Base-by-base conservation (phyloP, 2,113 vertebrate species). In the Megalops atlanticus region DNA sequence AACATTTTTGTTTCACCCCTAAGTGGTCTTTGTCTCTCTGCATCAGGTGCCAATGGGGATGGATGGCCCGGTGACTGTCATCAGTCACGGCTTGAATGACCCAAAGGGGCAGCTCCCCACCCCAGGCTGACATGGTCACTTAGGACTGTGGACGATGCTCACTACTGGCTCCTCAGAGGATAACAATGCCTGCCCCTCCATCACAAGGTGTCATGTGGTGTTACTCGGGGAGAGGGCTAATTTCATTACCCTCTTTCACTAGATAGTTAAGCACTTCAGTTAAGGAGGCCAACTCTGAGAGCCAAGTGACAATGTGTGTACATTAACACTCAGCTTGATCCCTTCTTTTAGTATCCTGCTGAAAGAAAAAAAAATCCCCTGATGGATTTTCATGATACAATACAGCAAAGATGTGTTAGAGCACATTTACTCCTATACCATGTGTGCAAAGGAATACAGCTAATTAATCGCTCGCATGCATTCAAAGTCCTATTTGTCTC, bases 1-100 rank as follows among this genome's bases (percentile, higher is more conserved):
- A 93, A 89, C 88, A 88, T 88, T 92, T 91, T 95, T 89, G 92
- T 93, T 90, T 93, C 88, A 89, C 85, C 58, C 77, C 81, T 58
- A 83, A 90, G 89, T 83, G 86, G 84, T 81, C 87, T 89, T 92
- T 92, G 89, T 92, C 87, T 75, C 24, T 8, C 21, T 58, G 84
- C 88, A 85, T 87, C 64, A 81, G 80, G 85, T 82, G 85, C 86
- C 82, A 85, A 81, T 84, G 86, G 78, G 82, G 86, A n/a, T n/a
- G n/a, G n/a, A n/a, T n/a, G 87, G 83, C 85, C 87, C 52, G n/a
- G 35, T 27, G 58, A 68, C 16, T 41, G 73, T 88, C 89, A 93
- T 91, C 91, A 89, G 88, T 92, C 92, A 92, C 81, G 40, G 70
- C 21, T 80, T 90, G 88, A 91, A 89, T 86, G 84, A 82, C 85